Evolutionary conservation across 2,888 invertebrate genomes (phyloP).

Genomic region (Cataglyphis livida): DNA sequence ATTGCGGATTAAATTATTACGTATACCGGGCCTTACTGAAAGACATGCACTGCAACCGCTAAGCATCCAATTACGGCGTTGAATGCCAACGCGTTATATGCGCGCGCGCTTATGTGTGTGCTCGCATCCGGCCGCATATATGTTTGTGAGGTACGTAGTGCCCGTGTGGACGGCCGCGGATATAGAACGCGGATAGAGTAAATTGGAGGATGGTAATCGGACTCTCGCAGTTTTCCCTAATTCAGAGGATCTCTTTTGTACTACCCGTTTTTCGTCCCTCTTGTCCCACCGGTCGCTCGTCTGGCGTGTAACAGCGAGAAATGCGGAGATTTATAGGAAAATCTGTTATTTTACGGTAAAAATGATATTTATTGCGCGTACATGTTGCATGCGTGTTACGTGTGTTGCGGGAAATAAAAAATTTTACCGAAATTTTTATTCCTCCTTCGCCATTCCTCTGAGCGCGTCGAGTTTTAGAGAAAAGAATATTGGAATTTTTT

Average conservation of each 20-base stretch:
- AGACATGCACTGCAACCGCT: constrained; percentile 66
- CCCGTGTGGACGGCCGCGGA: constrained; percentile 17
- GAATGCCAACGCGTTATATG: constrained; percentile 59
- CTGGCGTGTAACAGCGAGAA: constrained; percentile 4
- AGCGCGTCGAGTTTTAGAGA: not conserved
- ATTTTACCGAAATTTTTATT: constrained; percentile 9
- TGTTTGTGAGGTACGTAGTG: no score
- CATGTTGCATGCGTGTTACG: not conserved
- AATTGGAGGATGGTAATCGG: constrained; percentile 77
- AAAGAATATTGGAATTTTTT: constrained; percentile 12
- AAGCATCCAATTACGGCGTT: constrained; percentile 77
- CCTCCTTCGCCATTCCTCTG: not conserved
- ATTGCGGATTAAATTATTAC: constrained; percentile 74
- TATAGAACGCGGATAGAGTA: constrained; percentile 66
- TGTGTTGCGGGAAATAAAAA: not conserved
- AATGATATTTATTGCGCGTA: constrained; percentile 16
- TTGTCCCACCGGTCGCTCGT: constrained; percentile 34
- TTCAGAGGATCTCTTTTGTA: constrained; percentile 70
- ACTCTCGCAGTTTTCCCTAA: constrained; percentile 76
- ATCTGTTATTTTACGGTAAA: not conserved
- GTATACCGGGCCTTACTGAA: constrained; percentile 59
- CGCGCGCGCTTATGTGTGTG: constrained; percentile 25
- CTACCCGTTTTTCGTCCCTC: constrained; percentile 56
- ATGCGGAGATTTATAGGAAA: not conserved
- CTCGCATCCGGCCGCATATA: not conserved